A percentile compares a stretch with the other conserved stretches of the same genome.
Conservation (phyloP, 2,888 invertebrate genomes). For the Tetranychus truncatus region DNA sequence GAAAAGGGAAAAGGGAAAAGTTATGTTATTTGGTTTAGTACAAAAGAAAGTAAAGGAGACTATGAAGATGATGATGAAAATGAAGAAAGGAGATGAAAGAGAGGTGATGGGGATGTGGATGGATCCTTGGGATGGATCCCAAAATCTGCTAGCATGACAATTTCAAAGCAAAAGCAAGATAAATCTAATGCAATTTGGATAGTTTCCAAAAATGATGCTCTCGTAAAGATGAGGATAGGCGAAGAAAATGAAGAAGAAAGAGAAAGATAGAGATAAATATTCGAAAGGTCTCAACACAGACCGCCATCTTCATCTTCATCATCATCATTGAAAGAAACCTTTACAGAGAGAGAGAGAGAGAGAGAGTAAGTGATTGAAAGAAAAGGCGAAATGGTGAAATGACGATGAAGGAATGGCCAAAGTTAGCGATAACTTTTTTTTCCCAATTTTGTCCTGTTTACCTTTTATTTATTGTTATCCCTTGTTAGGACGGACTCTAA, state of each 20-base stretch:
- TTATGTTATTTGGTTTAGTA: no score
- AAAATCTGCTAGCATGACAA: background rate
- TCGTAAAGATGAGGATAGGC: background rate
- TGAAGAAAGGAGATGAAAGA: background rate
- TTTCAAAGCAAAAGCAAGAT: background rate
- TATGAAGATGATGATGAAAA: background rate
- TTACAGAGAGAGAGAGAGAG: conserved; percentile 11
- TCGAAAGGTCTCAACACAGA: background rate
- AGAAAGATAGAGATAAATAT: background rate
- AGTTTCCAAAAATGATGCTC: background rate
- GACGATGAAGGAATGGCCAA: background rate
- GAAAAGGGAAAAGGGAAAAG: no score
- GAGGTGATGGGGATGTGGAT: background rate
- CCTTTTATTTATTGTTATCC: background rate
- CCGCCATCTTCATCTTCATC: background rate
- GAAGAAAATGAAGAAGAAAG: background rate
- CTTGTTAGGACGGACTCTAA: background rate
- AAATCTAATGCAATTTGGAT: background rate
- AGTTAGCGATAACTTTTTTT: background rate
- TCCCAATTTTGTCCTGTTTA: background rate
- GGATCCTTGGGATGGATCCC: background rate
- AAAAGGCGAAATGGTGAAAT: background rate
- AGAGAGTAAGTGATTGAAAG: conserved; percentile 6
- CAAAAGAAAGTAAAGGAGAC: no score
- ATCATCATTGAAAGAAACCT: background rate